A percentile compares a stretch with the other conserved stretches of the same genome.
Conservation (phyloP, 2,797 vertebrate genomes). For the Schizopygopsis malacanthus region DNA sequence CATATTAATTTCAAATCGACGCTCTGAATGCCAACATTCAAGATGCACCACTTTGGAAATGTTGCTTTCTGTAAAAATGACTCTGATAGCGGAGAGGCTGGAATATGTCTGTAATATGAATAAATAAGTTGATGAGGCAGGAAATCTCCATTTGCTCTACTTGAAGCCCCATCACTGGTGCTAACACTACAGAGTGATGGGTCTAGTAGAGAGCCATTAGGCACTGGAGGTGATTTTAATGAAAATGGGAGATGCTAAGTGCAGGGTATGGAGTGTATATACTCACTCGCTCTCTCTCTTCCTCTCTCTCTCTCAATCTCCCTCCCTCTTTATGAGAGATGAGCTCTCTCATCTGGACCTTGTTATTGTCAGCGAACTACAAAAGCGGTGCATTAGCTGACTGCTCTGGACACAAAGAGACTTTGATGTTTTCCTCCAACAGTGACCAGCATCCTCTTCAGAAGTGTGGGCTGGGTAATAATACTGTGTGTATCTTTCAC, state of each 20-base stretch:
- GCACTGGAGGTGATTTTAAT: slow-evolving; percentile 80
- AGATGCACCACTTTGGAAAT: slow-evolving; percentile 48
- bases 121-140: slow-evolving; percentile 63
- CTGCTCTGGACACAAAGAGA: slow-evolving; percentile 73
- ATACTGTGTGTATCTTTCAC: slow-evolving; percentile 76
- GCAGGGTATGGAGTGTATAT: slow-evolving; percentile 75
- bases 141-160: slow-evolving; percentile 63
- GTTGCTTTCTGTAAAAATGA: slow-evolving; percentile 54
- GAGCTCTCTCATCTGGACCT: slow-evolving; percentile 78
- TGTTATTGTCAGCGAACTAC: slow-evolving; percentile 81
- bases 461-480: slow-evolving; percentile 79
- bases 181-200: slow-evolving; percentile 67
- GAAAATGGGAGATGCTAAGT: slow-evolving; percentile 81
- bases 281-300: slow-evolving; percentile 72
- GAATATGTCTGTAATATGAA: slow-evolving; percentile 64
- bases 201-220: slow-evolving; percentile 73
- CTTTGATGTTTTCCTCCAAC: slow-evolving; percentile 82
- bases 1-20: slow-evolving; percentile 48
- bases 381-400: slow-evolving; percentile 81
- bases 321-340: slow-evolving; percentile 60
- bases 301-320: slow-evolving; percentile 53
- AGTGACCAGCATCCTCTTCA: slow-evolving; percentile 76
- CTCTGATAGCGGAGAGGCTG: slow-evolving; percentile 48
- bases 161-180: slow-evolving; percentile 67
- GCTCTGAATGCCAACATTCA: slow-evolving; percentile 32